Base-by-base conservation (phyloP, 2,113 vertebrate species). In the Scomber japonicus region DNA sequence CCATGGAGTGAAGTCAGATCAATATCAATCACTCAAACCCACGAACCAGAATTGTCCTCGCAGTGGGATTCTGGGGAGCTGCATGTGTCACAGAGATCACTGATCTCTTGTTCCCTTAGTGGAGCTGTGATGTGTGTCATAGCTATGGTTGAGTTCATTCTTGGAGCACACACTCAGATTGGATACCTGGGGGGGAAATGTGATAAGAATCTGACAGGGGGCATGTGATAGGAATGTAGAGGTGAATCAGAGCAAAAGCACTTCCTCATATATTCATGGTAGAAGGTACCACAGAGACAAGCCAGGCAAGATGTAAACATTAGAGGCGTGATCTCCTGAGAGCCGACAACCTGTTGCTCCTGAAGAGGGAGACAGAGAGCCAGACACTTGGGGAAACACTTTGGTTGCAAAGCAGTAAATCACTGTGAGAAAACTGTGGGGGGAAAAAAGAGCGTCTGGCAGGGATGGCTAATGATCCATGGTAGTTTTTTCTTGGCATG, bases 321-420 rank as follows among this genome's bases (percentile, higher is more conserved):
- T 13, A 51, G 17, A 1, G n/a, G 30, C 8, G 24, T 27, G 40
- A 75, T 53, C 46, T 71, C 69, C 21, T 35, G 57, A 71, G 63
- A 59, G 76, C 14, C 5, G 14, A 19, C 27, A 8, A 31, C 65
- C 48, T 56, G 54, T 10, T 11, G 27, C 8, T 65, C 94, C 94
- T 95, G 86, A 78, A 90, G 94, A 90, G 91, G 94, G 94, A 85
- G 92, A 74, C 90, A 94, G 85, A 94, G 91, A 92, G 90, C 76
- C 79, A 86, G 71, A 81, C 69, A 67, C 73, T 35, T 10, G 17
- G 59, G 74, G 27, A 69, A 27, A 65, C n/a, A 13, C 13, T 13
- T 66, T 11, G 6, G 16, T 74, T 54, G 53, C 65, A 78, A 51
- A 65, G 72, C 50, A 63, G 50, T 31, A 65, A 87, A 78, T 75